A percentile compares a stretch with the other conserved stretches of the same genome.
These are phyloP conservation scores for Orthonychiurus folsomi DNA, from an alignment of 2,888 invertebrate species.

Conservation along the genomic window DNA sequence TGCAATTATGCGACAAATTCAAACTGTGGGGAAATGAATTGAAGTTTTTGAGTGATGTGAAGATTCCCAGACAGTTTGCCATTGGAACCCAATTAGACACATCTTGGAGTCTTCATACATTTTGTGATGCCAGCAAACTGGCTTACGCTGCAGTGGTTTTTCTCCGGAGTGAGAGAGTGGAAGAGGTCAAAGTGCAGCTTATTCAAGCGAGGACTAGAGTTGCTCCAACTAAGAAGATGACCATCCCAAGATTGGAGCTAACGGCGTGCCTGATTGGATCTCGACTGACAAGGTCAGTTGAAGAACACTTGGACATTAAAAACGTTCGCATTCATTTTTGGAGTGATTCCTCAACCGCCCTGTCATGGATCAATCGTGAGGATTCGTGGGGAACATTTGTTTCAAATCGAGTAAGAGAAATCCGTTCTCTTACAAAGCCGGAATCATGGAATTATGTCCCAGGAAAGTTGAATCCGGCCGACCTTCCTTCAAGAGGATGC, in stretches of 20 bases:
- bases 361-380: slow-evolving; percentile 29
- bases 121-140: slow-evolving; percentile 40
- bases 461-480: slow-evolving; percentile 32
- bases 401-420: slow-evolving; percentile 24
- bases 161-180: slow-evolving; percentile 26
- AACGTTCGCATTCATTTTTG: slow-evolving; percentile 15
- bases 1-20: slow-evolving; percentile 17
- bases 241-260: slow-evolving; percentile 32
- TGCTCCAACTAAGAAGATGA: slow-evolving; percentile 32
- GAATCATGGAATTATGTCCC: slow-evolving; percentile 29
- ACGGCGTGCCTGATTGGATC: slow-evolving; percentile 26
- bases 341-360: slow-evolving; percentile 28
- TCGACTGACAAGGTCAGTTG: slow-evolving; percentile 14
- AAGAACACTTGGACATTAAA: slow-evolving; percentile 4
- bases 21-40: slow-evolving; percentile 30
- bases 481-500: slow-evolving; percentile 37
- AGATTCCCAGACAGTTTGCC: slow-evolving; percentile 37
- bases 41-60: slow-evolving; percentile 22
- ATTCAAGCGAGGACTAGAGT: slow-evolving; percentile 41
- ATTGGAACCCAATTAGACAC: no score
- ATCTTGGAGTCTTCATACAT: slow-evolving; percentile 38
- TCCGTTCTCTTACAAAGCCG: slow-evolving; percentile 4
- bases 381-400: slow-evolving; percentile 35
- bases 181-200: slow-evolving; percentile 29
- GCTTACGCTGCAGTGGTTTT: slow-evolving; percentile 41